Conservation (phyloP, 2,888 invertebrate species). For the Melanchra persicariae region DNA sequence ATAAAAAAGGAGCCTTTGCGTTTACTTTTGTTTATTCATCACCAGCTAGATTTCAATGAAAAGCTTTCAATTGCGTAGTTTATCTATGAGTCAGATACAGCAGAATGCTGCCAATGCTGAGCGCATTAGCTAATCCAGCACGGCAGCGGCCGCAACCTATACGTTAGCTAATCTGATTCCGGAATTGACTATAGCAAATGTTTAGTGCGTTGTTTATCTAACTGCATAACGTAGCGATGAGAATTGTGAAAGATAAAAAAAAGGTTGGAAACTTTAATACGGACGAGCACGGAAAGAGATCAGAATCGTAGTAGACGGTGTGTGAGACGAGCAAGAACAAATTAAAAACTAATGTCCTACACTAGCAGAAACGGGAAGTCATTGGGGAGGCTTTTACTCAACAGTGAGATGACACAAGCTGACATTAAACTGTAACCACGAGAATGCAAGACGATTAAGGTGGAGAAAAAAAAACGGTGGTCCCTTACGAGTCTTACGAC, state of each 20-base stretch:
- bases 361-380: neutral
- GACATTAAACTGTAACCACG: no score
- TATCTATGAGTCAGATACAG: neutral
- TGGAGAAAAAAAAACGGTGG: no score
- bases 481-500: no score
- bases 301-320: neutral
- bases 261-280: neutral
- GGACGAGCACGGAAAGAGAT: no score
- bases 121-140: constrained; percentile 16
- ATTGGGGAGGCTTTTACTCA: neutral
- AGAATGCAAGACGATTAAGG: neutral
- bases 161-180: neutral
- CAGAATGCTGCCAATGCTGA: constrained; percentile 8
- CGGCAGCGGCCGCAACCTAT: neutral
- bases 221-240: no score
- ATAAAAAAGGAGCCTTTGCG: neutral
- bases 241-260: neutral
- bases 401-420: neutral
- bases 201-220: constrained; percentile 1
- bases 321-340: neutral
- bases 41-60: neutral
- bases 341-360: neutral
- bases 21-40: neutral
- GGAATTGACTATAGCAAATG: neutral
- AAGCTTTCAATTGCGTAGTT: neutral